Base-by-base conservation (phyloP, 2,113 vertebrate species). In the Anser brachyrhynchus region DNA sequence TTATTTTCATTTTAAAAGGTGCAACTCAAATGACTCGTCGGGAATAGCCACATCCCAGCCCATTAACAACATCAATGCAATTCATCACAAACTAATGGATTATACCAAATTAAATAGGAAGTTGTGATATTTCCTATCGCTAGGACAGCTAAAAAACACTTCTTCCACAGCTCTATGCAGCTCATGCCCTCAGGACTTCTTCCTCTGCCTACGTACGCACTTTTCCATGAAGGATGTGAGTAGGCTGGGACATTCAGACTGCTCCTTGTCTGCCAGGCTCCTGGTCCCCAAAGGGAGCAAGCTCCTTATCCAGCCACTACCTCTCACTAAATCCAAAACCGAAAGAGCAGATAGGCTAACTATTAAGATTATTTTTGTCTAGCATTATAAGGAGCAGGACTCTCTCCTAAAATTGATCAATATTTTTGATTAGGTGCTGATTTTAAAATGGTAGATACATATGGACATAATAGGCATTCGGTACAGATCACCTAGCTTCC, bases 171-270 rank as follows among this genome's bases (percentile, higher is more conserved):
- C 55, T 65, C 49, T 26, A 49, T 33, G 7, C 16, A 82, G 59
- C 31, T 14, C n/a, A 22, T 2, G 2, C 13, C 49, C 26, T 2
- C 13, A 51, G 31, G 43, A 65, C 22, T 74, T 3, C 74, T 58
- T 59, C 14, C 49, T 67, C 59, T 64, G 9, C 49, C 16, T n/a
- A 64, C 4, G 3, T 18, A 11, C 1, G 0, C 13, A 10, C 14
- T 62, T 69, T 64, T 67, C 37, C 16, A 1, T 33, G 44, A 46
- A 71, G 33, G 23, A 65, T 28, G 13, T 43, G 65, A 9, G 13
- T 19, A 73, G n/a, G 35, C 29, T 28, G 25, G 51, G 52, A 64
- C 70, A 65, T 35, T 54, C 28, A 75, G 28, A 17, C 8, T 28
- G 10, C 21, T 37, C 26, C 18, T n/a, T 29, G 4, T 22, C 55